Evolutionary conservation across 2,888 invertebrate genomes (phyloP).

Genomic region (Cephus sareptanus): DNA sequence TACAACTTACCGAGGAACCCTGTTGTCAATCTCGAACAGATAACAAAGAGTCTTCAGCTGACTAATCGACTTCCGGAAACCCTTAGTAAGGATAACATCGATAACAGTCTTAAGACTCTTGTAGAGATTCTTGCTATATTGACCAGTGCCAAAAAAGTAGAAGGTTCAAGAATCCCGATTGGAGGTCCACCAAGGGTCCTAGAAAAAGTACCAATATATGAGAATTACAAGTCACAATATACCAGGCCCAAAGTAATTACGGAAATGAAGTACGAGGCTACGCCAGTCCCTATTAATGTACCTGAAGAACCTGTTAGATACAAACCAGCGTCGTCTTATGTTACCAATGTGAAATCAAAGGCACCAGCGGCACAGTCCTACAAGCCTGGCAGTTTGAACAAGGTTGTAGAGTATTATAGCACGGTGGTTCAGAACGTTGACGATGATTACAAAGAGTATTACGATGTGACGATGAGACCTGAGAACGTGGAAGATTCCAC

Average conservation of each 20-base stretch:
- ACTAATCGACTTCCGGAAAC: constrained; percentile 82
- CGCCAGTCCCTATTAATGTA: constrained; percentile 38
- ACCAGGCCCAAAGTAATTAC: constrained; percentile 54
- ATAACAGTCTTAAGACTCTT: constrained; percentile 81
- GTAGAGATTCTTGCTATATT: constrained; percentile 80
- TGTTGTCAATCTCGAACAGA: constrained; percentile 67
- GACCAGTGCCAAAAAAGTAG: constrained; percentile 67
- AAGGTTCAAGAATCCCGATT: constrained; percentile 46
- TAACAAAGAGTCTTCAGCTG: constrained; percentile 79
- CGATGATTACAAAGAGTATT: constrained; percentile 7
- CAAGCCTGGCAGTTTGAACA: constrained; percentile 31
- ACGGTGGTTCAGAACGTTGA: constrained; percentile 49
- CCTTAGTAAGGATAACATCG: constrained; percentile 81
- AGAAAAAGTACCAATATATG: constrained; percentile 15
- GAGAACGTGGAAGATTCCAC: constrained; percentile 15
- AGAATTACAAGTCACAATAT: constrained; percentile 29
- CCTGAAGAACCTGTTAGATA: constrained; percentile 24
- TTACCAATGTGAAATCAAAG: constrained; percentile 27
- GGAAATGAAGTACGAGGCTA: constrained; percentile 53
- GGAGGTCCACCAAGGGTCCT: constrained; percentile 16
- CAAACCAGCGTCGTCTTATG: constrained; percentile 27
- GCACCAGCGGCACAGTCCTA: constrained; percentile 13
- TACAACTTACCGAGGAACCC: constrained; percentile 54
- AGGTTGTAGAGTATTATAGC: constrained; percentile 50
- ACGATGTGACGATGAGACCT: neutral